Evolutionary conservation across 2,113 vertebrate species (phyloP).

Genomic region (Dicrurus megarhynchus): DNA sequence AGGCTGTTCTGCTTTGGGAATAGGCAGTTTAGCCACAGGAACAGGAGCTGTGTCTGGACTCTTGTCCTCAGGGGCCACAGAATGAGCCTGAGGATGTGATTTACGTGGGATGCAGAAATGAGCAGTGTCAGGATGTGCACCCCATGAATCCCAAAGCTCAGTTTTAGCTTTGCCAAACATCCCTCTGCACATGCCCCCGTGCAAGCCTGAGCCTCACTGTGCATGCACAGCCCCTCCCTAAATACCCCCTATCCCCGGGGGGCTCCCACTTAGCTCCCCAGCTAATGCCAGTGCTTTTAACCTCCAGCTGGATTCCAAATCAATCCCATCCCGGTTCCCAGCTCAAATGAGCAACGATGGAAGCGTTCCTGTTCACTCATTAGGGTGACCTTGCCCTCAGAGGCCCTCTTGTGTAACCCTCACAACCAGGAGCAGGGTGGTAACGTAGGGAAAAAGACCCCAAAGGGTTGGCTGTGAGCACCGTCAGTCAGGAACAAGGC

Average conservation of each 20-base stretch:
- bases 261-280: not conserved
- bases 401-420: slow-evolving; percentile 40
- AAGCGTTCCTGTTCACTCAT: fast-evolving
- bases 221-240: not conserved
- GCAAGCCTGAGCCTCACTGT: not conserved
- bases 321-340: not conserved
- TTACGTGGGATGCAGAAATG: fast-evolving
- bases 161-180: not conserved
- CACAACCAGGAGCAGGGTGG: not conserved
- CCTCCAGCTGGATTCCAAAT: slow-evolving; percentile 22
- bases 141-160: not conserved
- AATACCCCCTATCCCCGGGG: not conserved
- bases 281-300: slow-evolving; percentile 41
- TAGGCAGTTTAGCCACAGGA: not conserved
- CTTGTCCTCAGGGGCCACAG: not conserved
- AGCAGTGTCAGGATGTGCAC: fast-evolving
- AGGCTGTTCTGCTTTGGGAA: not conserved
- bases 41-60: not conserved
- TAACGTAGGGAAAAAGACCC: fast-evolving
- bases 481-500: not conserved
- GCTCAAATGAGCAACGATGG: not conserved
- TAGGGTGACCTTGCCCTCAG: slow-evolving; percentile 48
- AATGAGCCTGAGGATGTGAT: not conserved
- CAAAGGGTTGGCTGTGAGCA: fast-evolving
- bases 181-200: fast-evolving